Evolutionary conservation across 2,888 invertebrate genomes (phyloP).

Genomic region (Unio pictorum): DNA sequence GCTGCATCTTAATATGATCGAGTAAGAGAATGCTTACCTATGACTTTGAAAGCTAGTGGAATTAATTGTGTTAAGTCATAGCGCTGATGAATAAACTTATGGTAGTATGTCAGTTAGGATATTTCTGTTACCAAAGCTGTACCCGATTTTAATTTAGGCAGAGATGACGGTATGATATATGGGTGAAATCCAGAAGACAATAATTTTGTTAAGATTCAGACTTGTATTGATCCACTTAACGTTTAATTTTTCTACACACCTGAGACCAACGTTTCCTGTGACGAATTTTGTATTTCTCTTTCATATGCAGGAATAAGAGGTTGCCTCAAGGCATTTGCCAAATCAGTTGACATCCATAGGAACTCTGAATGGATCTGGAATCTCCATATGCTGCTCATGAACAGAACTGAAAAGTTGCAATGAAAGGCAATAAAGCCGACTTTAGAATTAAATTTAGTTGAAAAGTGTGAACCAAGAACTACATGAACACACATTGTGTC

Average conservation of each 20-base stretch:
- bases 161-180: background rate
- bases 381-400: conserved; percentile 92
- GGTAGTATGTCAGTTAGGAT: too few relatives aligned
- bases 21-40: too few relatives aligned
- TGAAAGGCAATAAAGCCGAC: too few relatives aligned
- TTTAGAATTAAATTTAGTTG: too few relatives aligned
- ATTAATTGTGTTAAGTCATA: too few relatives aligned
- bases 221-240: background rate
- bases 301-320: conserved; percentile 95
- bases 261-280: conserved; percentile 99
- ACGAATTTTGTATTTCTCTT: conserved; percentile 96
- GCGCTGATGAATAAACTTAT: too few relatives aligned
- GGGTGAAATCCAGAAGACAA: background rate
- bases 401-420: conserved; percentile 72
- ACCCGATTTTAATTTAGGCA: too few relatives aligned
- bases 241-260: conserved; percentile 68
- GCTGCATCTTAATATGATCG: too few relatives aligned
- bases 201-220: background rate
- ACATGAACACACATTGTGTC: too few relatives aligned
- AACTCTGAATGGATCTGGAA: conserved; percentile 91
- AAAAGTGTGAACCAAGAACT: too few relatives aligned
- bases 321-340: conserved; percentile 98
- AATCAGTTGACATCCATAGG: conserved; percentile 93
- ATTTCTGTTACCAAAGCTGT: too few relatives aligned
- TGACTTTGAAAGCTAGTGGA: too few relatives aligned